Evolutionary conservation across 2,888 invertebrate species (phyloP), one percentile per base, ranked within the genome.

Genomic region (Drosophila helvetica): DNA sequence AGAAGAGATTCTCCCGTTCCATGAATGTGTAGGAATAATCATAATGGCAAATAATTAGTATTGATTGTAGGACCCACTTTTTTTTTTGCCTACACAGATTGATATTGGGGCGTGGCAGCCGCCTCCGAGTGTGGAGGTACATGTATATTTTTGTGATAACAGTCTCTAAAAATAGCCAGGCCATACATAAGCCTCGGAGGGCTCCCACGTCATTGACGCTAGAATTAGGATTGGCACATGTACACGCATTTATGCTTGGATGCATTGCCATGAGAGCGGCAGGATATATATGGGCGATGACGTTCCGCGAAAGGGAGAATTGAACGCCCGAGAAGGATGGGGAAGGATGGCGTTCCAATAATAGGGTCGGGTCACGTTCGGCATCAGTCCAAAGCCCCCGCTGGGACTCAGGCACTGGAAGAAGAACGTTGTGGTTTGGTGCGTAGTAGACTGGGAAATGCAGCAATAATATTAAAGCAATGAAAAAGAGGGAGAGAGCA

Each of bases 1-100:
- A 43, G 47, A 18, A 53, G 61, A 65, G 53, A 51, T 33, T 60
- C 19, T 47, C 43, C 7, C 22, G 22, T 22, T 22, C 22, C 6
- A 7, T 38, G 15, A 38, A 38, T n/a, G 7, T 63, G 71, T 74
- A 60, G 67, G 42, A 75, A 81, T 67, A 66, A 70, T 70, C 69
- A 83, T 78, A 80, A 77, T 75, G 72, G 59, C 63, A 75, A 77
- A 74, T 80, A 86, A 83, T 83, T 80, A 80, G 75, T 82, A 83
- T 85, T 82, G 83, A 82, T 66, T 79, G 68, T 73, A 72, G 58
- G 68, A 73, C 70, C 48, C 22, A 33, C 48, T 42, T 25, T 42
- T 25, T 15, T 56, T 42, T 47, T 57, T 65, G 51, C 12, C 33
- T 5, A 12, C 1, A 33, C 5, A 33, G 33, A 48, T 53, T 66